Percentiles rank a stretch among this genome's conserved stretches.
phyloP scores from a whole-genome alignment of 2,797 vertebrate genomes.

The Coreius guichenoti region DNA sequence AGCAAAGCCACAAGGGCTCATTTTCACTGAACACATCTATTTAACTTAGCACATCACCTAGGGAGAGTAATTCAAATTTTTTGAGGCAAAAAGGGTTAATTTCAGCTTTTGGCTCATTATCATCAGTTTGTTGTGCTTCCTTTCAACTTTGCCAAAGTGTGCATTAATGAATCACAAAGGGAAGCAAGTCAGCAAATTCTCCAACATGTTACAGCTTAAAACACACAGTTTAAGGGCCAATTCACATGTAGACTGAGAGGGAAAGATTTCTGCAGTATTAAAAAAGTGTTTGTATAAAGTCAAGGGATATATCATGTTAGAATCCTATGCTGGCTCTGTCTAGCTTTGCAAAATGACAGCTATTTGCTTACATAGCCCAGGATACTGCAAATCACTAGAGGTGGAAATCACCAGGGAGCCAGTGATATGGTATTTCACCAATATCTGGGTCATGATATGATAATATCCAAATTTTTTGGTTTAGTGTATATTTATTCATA shows the following conservation, averaged over 20 bases:
- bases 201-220: conserved; percentile 41
- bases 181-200: conserved; percentile 59
- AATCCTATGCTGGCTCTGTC: not conserved
- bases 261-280: not conserved
- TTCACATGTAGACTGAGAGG: not conserved
- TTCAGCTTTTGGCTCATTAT: conserved; percentile 53
- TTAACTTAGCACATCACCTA: conserved; percentile 50
- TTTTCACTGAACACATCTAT: conserved; percentile 34
- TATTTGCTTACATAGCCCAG: not conserved
- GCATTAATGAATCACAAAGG: conserved; percentile 54
- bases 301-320: not conserved
- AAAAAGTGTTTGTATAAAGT: not conserved
- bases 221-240: conserved; percentile 31
- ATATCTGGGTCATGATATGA: not conserved
- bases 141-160: conserved; percentile 41
- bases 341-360: not conserved
- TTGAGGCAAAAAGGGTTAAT: conserved; percentile 47
- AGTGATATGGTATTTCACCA: not conserved
- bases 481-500: not conserved
- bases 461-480: not conserved
- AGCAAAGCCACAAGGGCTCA: conserved; percentile 31
- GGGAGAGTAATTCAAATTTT: conserved; percentile 45
- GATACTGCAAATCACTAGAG: not conserved
- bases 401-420: not conserved
- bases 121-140: conserved; percentile 50